Evolutionary conservation across 2,113 vertebrate genomes (phyloP).

Genomic region (Setophaga petechia): DNA sequence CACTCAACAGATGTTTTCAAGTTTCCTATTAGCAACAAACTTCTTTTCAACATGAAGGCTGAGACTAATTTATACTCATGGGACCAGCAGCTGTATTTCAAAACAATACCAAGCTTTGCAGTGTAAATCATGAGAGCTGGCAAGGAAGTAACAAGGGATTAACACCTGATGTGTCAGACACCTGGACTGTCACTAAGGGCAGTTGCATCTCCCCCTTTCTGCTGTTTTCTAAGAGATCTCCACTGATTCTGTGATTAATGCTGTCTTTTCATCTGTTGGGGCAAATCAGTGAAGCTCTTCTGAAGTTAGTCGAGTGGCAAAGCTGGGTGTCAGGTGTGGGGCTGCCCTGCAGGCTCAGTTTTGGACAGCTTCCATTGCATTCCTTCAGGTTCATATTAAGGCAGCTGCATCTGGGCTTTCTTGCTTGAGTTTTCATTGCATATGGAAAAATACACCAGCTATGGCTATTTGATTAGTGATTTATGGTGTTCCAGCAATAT

Average conservation of each 20-base stretch:
- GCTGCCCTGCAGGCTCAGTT: background rate
- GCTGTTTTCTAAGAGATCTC: background rate
- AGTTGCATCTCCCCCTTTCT: background rate
- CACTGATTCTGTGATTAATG: background rate
- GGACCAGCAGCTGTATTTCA: background rate
- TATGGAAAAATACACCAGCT: background rate
- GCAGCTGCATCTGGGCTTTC: background rate
- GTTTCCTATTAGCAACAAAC: background rate
- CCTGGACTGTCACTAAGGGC: background rate
- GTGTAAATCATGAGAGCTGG: background rate
- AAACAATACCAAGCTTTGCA: background rate
- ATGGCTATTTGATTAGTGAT: background rate
- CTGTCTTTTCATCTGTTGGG: background rate
- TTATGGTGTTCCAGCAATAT: background rate
- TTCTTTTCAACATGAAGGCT: background rate
- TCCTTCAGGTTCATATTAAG: background rate
- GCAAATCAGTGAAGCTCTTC: background rate
- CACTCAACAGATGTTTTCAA: background rate
- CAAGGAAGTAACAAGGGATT: background rate
- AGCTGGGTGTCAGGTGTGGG: background rate
- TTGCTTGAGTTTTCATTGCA: background rate
- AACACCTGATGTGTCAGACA: background rate
- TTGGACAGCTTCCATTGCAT: background rate
- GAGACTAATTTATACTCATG: background rate
- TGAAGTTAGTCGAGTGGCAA: background rate